Conservation (phyloP, 1,140 invertebrate genomes). For the Streblospio benedicti region DNA sequence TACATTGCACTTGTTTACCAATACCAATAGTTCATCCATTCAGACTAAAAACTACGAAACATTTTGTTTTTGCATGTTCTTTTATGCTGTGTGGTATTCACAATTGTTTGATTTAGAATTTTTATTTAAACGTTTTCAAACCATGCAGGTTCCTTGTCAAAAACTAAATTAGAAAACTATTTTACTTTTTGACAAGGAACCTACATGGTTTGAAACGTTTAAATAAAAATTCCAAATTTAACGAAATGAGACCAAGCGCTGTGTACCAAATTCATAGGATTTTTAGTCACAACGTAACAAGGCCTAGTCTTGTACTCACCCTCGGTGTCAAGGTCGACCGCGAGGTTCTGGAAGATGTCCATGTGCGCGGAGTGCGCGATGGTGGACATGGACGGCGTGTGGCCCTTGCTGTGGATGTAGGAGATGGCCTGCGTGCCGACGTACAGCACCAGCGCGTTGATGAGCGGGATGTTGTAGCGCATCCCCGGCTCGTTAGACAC, state of each 20-base stretch:
- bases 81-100: too few relatives aligned
- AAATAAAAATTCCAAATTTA: constrained; percentile 5
- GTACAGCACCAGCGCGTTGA: constrained; percentile 95
- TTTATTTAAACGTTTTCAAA: too few relatives aligned
- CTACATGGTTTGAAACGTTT: neutral
- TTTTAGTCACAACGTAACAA: neutral
- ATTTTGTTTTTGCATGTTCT: too few relatives aligned
- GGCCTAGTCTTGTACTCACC: constrained; percentile 50
- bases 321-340: constrained; percentile 93
- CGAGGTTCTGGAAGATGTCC: constrained; percentile 99
- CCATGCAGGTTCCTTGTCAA: too few relatives aligned
- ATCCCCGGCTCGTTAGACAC: constrained; percentile 75
- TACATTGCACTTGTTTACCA: too few relatives aligned
- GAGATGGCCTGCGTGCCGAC: constrained; percentile 91
- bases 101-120: too few relatives aligned
- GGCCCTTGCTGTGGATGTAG: constrained; percentile 58
- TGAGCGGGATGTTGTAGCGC: constrained; percentile 87
- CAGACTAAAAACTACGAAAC: too few relatives aligned
- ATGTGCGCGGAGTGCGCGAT: constrained; percentile 94
- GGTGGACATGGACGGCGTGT: constrained; percentile 86
- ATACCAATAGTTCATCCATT: too few relatives aligned
- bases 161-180: too few relatives aligned
- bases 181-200: too few relatives aligned
- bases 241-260: constrained; percentile 14
- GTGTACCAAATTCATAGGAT: neutral